Percentiles rank a stretch among this genome's conserved stretches.
These are phyloP conservation scores for Lepus townsendii DNA, from an alignment of 2,797 vertebrate species.

Conservation along the genomic window DNA sequence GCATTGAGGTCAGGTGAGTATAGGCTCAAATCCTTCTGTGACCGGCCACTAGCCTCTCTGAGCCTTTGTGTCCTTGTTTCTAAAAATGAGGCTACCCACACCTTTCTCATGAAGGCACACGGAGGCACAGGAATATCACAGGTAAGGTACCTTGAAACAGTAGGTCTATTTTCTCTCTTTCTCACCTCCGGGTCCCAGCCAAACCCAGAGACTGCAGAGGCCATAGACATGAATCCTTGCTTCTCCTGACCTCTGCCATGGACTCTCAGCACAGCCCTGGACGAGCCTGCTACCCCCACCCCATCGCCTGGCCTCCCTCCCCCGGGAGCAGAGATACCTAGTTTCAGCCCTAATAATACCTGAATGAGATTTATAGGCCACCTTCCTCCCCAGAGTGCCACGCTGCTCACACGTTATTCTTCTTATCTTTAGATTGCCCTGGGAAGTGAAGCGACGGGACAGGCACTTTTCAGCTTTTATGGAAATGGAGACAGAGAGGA, in stretches of 20 bases:
- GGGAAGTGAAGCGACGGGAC: conserved; percentile 59
- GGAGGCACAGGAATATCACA: neutral
- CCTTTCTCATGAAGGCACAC: neutral
- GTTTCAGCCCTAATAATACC: conserved; percentile 81
- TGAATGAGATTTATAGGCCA: conserved; percentile 80
- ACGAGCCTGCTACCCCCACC: neutral
- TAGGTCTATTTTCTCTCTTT: neutral
- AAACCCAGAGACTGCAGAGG: neutral
- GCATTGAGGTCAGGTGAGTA: rapidly evolving
- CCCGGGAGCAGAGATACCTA: conserved; percentile 73
- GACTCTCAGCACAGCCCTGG: neutral
- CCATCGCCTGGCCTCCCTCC: neutral
- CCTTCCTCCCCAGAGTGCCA: conserved; percentile 54
- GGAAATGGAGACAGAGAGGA: conserved; percentile 55
- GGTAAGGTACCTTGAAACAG: neutral
- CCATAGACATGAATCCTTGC: neutral
- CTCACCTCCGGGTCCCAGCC: neutral
- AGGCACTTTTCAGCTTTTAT: conserved; percentile 54
- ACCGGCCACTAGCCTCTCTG: neutral
- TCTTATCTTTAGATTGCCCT: conserved; percentile 69
- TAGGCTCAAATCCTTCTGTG: neutral
- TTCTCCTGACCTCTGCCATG: neutral
- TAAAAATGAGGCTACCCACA: neutral
- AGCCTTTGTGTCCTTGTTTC: neutral
- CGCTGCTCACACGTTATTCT: conserved; percentile 49